These are phyloP conservation scores for Pithys albifrons DNA, from an alignment of 2,113 vertebrate genomes.

Conservation along the genomic window DNA sequence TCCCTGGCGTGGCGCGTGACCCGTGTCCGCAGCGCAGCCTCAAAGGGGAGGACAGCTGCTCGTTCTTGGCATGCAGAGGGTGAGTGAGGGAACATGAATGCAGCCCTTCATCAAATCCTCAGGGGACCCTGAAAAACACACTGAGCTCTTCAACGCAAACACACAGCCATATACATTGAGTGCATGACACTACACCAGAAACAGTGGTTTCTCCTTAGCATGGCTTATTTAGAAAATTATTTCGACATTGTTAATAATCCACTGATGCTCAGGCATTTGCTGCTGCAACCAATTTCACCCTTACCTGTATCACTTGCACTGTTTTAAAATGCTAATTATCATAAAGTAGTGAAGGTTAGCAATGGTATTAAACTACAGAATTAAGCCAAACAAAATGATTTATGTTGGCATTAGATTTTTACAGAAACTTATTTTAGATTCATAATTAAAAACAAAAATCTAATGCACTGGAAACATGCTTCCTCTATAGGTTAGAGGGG, in stretches of 20 bases:
- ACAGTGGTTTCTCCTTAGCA: background rate
- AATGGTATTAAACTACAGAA: background rate
- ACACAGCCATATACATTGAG: background rate
- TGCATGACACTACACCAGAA: background rate
- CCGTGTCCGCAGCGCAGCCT: rapidly evolving
- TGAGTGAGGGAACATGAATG: background rate
- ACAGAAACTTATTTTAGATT: background rate
- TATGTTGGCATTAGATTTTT: background rate
- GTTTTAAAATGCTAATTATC: background rate
- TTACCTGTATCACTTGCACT: background rate
- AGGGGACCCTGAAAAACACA: background rate
- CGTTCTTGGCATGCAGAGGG: rapidly evolving
- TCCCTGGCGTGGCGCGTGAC: rapidly evolving
- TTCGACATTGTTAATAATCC: background rate
- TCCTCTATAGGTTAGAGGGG: background rate
- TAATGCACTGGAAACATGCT: background rate
- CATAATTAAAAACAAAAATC: background rate
- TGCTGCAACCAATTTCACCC: background rate
- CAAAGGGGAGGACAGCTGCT: rapidly evolving
- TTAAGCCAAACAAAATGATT: background rate
- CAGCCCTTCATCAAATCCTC: background rate
- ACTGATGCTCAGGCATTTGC: background rate
- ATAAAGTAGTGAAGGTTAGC: background rate
- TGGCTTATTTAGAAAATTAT: background rate
- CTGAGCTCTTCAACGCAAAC: background rate